A percentile compares a stretch with the other conserved stretches of the same genome.
These are phyloP conservation scores for Sabatieria punctata DNA, from an alignment of 2,888 invertebrate species.

Conservation along the genomic window DNA sequence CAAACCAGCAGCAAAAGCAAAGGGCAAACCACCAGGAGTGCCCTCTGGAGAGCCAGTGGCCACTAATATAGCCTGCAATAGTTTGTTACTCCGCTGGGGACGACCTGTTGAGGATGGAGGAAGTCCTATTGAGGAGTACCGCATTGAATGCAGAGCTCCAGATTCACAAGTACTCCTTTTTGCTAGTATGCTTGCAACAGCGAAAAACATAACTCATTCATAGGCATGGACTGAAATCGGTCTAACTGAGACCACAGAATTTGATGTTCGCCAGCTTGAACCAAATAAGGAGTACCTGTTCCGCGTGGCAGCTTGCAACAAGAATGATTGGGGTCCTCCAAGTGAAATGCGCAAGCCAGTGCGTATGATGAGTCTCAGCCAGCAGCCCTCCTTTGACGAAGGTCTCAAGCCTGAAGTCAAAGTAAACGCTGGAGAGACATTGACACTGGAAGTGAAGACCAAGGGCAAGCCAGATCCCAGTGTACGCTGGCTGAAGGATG, in stretches of 20 bases:
- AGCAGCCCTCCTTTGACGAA: conserved; percentile 3
- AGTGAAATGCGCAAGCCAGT: conserved; percentile 4
- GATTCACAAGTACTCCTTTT: too few species aligned
- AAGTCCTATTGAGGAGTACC: conserved; percentile 5
- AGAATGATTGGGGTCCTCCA: conserved; percentile 9
- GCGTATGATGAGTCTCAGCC: not conserved
- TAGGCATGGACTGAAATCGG: conserved; percentile 14
- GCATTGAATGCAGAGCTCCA: conserved; percentile 17
- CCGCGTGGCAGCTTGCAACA: conserved; percentile 15
- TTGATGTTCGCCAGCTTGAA: conserved; percentile 14
- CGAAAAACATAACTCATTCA: too few species aligned
- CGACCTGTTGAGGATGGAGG: conserved; percentile 1
- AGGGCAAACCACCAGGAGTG: not conserved
- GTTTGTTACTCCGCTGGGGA: conserved; percentile 4
- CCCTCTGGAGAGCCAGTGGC: conserved; percentile 7
- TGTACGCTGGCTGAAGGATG: conserved; percentile 10
- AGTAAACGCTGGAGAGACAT: conserved; percentile 12
- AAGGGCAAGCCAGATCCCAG: conserved; percentile 9
- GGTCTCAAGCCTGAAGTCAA: not conserved
- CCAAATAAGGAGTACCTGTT: conserved; percentile 20
- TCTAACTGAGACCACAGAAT: conserved; percentile 8
- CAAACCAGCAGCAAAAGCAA: not conserved
- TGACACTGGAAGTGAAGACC: conserved; percentile 14
- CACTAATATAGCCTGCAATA: conserved; percentile 2
- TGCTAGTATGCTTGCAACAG: too few species aligned